These are phyloP conservation scores for Ursus arctos DNA, from an alignment of 2,113 vertebrate species.

Conservation along the genomic window DNA sequence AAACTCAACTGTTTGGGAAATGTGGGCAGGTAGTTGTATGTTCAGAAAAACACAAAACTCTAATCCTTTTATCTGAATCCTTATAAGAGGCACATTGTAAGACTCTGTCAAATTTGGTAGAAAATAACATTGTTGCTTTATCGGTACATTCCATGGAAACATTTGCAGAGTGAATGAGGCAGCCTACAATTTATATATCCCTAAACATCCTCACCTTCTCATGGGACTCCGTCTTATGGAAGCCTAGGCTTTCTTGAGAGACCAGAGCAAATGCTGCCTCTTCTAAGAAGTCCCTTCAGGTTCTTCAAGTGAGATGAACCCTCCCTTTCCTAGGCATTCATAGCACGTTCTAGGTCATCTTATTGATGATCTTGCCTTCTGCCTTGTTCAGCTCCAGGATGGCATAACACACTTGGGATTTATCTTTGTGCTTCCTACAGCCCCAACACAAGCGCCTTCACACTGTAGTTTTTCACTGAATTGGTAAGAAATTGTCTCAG, in stretches of 20 bases:
- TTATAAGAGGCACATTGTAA: not conserved
- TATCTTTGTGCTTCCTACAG: not conserved
- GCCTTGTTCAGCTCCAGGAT: not conserved
- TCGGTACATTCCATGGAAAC: not conserved
- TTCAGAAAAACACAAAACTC: not conserved
- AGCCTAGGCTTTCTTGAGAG: not conserved
- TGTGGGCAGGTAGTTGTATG: no score
- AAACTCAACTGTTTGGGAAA: not conserved
- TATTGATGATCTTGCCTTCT: not conserved
- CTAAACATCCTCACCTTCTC: not conserved
- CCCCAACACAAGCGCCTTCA: not conserved
- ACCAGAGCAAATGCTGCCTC: not conserved
- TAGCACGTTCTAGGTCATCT: not conserved
- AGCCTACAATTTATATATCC: not conserved
- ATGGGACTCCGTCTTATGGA: not conserved
- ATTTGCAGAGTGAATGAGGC: not conserved
- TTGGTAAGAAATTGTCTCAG: not conserved
- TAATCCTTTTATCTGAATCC: not conserved
- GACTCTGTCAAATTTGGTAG: not conserved
- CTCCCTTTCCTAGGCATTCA: not conserved
- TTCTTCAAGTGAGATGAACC: not conserved
- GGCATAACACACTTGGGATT: not conserved
- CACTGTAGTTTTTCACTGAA: not conserved
- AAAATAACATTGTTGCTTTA: conserved; percentile 30
- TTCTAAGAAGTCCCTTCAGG: not conserved